Conservation (phyloP, 2,113 vertebrate species). For the Ellobius talpinus region DNA sequence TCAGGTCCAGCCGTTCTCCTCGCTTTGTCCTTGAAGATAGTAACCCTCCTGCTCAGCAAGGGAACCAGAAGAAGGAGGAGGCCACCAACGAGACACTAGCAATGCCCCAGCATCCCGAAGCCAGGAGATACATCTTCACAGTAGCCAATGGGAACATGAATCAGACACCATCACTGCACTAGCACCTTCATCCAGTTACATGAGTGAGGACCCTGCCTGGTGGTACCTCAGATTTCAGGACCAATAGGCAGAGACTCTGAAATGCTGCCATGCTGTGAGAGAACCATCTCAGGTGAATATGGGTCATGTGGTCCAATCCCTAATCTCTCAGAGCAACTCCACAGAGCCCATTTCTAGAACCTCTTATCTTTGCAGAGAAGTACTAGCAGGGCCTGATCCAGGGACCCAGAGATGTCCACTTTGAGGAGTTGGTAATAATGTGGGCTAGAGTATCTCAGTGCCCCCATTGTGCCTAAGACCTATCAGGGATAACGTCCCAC, state of each 20-base stretch:
- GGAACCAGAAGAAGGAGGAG: not conserved
- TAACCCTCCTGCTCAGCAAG: not conserved
- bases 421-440: not conserved
- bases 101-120: not conserved
- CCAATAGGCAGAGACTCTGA: not conserved
- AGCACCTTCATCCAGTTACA: not conserved
- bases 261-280: not conserved
- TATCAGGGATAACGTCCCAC: fast-evolving
- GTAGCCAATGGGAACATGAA: not conserved
- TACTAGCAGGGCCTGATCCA: not conserved
- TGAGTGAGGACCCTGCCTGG: not conserved
- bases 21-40: not conserved
- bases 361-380: not conserved
- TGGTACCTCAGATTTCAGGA: not conserved
- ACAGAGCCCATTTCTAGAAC: too few relatives aligned
- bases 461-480: not conserved
- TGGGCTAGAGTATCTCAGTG: fast-evolving
- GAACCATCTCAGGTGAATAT: not conserved
- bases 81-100: too few relatives aligned
- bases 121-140: not conserved
- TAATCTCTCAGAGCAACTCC: not conserved
- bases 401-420: not conserved
- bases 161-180: not conserved
- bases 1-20: not conserved
- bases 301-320: not conserved